Evolutionary conservation across 2,888 invertebrate genomes (phyloP), one percentile per base, ranked within the genome.

Genomic region (Cremastinae sp.): DNA sequence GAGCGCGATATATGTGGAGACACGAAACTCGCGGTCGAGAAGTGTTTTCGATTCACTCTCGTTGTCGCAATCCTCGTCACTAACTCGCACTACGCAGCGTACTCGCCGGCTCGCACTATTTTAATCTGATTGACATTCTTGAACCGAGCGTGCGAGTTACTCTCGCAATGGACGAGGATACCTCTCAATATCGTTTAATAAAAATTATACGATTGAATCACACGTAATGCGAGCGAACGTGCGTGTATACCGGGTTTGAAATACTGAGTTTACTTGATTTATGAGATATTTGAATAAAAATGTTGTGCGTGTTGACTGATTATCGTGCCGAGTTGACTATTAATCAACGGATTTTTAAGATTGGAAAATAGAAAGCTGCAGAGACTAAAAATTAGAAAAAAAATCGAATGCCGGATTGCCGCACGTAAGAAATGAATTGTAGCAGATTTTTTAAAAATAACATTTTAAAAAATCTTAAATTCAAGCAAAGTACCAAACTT

Each of bases 31-130:
- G 28, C 5, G 2, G 2, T 5, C 28, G 28, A 28, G 58, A 43
- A 7, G 55, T 47, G 20, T 28, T 43, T 12, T 70, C 53, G 45
- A 45, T 51, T 75, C 59, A 37, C 59, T 53, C 66, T 22, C 16
- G 59, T 55, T 61, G 66, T 56, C 59, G 72, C 68, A 72, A 76
- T 76, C 72, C 72, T 51, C 45, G 62, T 62, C 45, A 68, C 58
- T 64, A 76, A 72, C 72, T 76, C 47, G 12, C 45, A 56, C 72
- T 72, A 72, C 72, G 58, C 68, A 37, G 56, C 75, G 62, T 72
- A 75, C 72, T 75, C 75, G 55, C 66, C 39, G 61, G 49, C 55
- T 56, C 49, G 14, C 73, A 37, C 39, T 10, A 16, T 61, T 51
- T 65, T 73, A 68, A 58, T 68, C 39, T 69, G 69, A 69, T 69